These are phyloP conservation scores for Oikopleura vanhoeffeni DNA, from an alignment of 23 tunicate species.

Conservation along the genomic window DNA sequence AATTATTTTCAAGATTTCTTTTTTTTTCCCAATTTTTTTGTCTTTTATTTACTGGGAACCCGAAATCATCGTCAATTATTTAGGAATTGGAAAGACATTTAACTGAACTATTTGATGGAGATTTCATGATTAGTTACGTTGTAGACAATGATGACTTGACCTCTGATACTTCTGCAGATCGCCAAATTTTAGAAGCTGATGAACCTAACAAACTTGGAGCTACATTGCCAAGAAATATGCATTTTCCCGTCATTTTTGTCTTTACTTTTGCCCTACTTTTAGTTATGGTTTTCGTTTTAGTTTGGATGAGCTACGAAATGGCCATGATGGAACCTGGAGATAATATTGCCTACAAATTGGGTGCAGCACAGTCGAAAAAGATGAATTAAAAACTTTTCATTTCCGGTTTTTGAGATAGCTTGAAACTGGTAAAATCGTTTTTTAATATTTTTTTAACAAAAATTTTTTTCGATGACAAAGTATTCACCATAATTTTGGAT, in stretches of 20 bases:
- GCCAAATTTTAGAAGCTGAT: conserved; percentile 1
- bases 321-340: background rate
- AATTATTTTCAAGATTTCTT: too few species aligned
- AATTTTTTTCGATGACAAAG: too few species aligned
- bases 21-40: too few species aligned
- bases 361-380: conserved; percentile 1
- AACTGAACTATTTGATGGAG: too few species aligned
- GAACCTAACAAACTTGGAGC: background rate
- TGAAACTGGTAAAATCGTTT: too few species aligned
- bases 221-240: background rate
- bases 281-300: background rate
- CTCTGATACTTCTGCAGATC: background rate
- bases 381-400: background rate
- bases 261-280: background rate
- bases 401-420: background rate
- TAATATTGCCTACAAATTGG: conserved; percentile 1
- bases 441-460: too few species aligned
- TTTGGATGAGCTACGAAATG: background rate
- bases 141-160: too few species aligned
- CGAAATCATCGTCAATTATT: too few species aligned
- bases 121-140: too few species aligned
- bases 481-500: too few species aligned
- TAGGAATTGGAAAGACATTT: too few species aligned
- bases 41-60: too few species aligned
- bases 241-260: background rate